A percentile compares a stretch with the other conserved stretches of the same genome.
phyloP scores from a whole-genome alignment of 2,113 vertebrate genomes.

The Mormyrus lacerda region DNA sequence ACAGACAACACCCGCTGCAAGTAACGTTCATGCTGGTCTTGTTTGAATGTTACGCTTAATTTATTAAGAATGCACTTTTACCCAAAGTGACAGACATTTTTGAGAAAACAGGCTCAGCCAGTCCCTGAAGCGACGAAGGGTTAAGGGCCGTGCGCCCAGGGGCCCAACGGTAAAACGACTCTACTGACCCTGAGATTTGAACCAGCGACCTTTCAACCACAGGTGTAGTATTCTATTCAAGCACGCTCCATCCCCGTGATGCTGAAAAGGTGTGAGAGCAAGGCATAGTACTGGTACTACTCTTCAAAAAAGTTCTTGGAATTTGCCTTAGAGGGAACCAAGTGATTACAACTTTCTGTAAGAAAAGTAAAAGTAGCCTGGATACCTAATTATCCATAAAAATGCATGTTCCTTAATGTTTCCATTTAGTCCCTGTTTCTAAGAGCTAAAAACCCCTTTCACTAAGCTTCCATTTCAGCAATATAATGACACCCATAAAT shows the following conservation, averaged over 20 bases:
- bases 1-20: not conserved
- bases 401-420: not conserved
- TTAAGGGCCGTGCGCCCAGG: not conserved
- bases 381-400: slow-evolving; percentile 9
- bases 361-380: slow-evolving; percentile 8
- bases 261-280: not conserved
- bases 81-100: not conserved
- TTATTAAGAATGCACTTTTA: not conserved
- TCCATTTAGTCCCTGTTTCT: not conserved
- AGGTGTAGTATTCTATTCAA: not conserved
- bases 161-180: not conserved
- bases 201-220: not conserved
- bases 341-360: slow-evolving; percentile 20
- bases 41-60: not conserved
- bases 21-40: not conserved
- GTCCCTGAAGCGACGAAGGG: not conserved
- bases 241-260: not conserved
- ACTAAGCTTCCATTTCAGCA: not conserved
- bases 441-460: not conserved
- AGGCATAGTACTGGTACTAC: not conserved
- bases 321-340: slow-evolving; percentile 10
- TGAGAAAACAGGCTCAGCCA: not conserved
- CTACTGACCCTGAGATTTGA: not conserved
- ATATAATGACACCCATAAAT: slow-evolving; percentile 8
- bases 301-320: not conserved